Evolutionary conservation across 2,888 invertebrate species (phyloP).

Genomic region (Hydropsyche betteni): DNA sequence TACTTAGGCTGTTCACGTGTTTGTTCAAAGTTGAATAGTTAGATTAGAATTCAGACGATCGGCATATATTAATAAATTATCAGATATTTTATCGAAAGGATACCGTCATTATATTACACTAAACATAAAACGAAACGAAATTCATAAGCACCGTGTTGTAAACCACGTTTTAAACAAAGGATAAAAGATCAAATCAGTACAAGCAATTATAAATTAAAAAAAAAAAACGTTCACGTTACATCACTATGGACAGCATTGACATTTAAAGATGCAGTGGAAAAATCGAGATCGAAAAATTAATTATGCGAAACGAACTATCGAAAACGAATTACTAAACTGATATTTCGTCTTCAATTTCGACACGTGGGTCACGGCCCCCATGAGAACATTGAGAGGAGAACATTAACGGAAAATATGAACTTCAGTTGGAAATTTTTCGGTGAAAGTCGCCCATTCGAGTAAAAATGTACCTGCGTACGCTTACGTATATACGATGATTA

Average conservation of each 20-base stretch:
- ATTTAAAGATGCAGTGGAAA: background rate
- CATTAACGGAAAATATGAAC: background rate
- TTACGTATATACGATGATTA: background rate
- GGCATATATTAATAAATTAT: too few relatives aligned
- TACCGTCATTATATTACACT: too few relatives aligned
- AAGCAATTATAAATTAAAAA: too few relatives aligned
- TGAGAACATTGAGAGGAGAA: too few relatives aligned
- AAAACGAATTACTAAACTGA: background rate
- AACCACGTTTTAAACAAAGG: too few relatives aligned
- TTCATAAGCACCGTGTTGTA: too few relatives aligned
- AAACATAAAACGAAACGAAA: too few relatives aligned
- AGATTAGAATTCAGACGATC: too few relatives aligned
- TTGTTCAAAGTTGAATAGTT: background rate
- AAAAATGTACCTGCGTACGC: background rate
- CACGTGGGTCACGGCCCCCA: background rate
- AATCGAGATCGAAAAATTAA: background rate
- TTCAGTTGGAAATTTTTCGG: background rate
- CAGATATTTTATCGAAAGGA: too few relatives aligned
- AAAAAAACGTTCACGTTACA: too few relatives aligned
- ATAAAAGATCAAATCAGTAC: too few relatives aligned
- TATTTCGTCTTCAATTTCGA: background rate
- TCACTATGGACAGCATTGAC: too few relatives aligned
- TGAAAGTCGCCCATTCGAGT: slow-evolving; percentile 7
- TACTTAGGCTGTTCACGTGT: slow-evolving; percentile 7
- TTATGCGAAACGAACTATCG: background rate